Conservation (phyloP, 2,888 invertebrate species). For the Pristionchus arcanus region DNA sequence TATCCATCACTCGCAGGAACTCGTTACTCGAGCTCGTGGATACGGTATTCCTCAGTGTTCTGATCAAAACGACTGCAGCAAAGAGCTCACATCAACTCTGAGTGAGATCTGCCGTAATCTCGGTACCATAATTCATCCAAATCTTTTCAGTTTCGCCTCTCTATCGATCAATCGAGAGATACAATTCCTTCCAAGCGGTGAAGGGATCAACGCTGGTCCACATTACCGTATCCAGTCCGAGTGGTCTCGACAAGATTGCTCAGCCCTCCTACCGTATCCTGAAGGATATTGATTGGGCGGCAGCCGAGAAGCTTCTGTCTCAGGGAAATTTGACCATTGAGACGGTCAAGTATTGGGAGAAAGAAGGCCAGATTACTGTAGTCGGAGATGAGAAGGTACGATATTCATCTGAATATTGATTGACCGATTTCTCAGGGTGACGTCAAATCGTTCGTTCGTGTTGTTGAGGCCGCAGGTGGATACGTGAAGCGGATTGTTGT, state of each 20-base stretch:
- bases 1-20: neutral
- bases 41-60: neutral
- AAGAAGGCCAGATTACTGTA: neutral
- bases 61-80: neutral
- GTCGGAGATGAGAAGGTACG: slow-evolving; percentile 35
- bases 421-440: slow-evolving; percentile 12
- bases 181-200: neutral
- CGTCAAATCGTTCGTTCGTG: neutral
- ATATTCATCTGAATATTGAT: neutral
- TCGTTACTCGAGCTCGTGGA: neutral
- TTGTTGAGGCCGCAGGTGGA: slow-evolving; percentile 33
- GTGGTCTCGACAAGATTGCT: neutral
- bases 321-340: neutral
- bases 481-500: slow-evolving; percentile 43
- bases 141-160: slow-evolving; percentile 4
- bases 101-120: slow-evolving; percentile 43
- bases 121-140: neutral
- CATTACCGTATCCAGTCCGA: slow-evolving; percentile 4
- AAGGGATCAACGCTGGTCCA: neutral
- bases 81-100: neutral
- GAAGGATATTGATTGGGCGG: neutral
- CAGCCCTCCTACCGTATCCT: neutral
- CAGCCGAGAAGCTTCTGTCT: neutral
- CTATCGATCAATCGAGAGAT: slow-evolving; percentile 21
- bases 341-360: neutral